phyloP scores from a whole-genome alignment of 2,888 invertebrate species.

The Tetrapedia diversipes region DNA sequence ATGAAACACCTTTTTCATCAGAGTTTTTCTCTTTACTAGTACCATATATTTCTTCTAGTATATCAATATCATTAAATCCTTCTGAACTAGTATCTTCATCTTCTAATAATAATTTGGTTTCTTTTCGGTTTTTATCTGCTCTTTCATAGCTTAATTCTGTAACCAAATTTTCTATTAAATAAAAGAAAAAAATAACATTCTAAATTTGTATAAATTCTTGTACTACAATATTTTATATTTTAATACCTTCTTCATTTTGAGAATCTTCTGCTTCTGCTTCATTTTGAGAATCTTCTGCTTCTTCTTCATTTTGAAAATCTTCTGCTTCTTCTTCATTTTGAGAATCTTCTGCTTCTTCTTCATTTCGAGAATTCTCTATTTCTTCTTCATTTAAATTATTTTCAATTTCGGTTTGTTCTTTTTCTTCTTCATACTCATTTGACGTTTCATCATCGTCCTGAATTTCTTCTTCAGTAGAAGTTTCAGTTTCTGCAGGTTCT shows the following conservation, averaged over 20 bases:
- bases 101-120: slow-evolving; percentile 56
- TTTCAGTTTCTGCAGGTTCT: slow-evolving; percentile 66
- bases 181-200: slow-evolving; percentile 43
- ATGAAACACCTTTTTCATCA: slow-evolving; percentile 70
- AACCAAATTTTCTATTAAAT: slow-evolving; percentile 31
- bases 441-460: slow-evolving; percentile 63
- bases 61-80: slow-evolving; percentile 56
- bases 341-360: slow-evolving; percentile 68
- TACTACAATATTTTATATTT: slow-evolving; percentile 19
- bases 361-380: background rate
- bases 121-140: slow-evolving; percentile 65
- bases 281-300: slow-evolving; percentile 72
- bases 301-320: slow-evolving; percentile 65
- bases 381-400: slow-evolving; percentile 60
- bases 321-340: slow-evolving; percentile 65
- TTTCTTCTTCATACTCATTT: slow-evolving; percentile 70
- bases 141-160: slow-evolving; percentile 47
- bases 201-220: slow-evolving; percentile 61
- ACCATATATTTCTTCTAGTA: slow-evolving; percentile 69
- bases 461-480: slow-evolving; percentile 72
- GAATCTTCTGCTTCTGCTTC: slow-evolving; percentile 51
- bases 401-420: slow-evolving; percentile 73
- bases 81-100: slow-evolving; percentile 54
- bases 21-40: slow-evolving; percentile 73
- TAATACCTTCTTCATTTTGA: slow-evolving; percentile 57